These are phyloP conservation scores for Cervus canadensis DNA, from an alignment of 2,113 vertebrate genomes.

Conservation along the genomic window DNA sequence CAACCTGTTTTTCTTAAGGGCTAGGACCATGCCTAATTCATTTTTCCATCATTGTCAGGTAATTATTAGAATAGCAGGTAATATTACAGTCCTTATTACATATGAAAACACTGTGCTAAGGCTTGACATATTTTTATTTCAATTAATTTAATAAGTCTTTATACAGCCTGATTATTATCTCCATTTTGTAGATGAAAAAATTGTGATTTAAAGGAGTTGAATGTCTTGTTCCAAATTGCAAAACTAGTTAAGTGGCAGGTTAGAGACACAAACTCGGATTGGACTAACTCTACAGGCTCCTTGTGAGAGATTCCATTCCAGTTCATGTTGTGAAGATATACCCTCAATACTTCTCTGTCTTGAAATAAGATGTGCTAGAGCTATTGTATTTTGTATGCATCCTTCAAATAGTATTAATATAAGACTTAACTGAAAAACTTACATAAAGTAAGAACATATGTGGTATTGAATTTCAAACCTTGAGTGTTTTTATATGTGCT, in stretches of 20 bases:
- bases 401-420: neutral
- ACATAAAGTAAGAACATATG: neutral
- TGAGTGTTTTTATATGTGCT: neutral
- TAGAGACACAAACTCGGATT: neutral
- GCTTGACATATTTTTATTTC: neutral
- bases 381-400: neutral
- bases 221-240: neutral
- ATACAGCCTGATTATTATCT: neutral
- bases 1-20: neutral
- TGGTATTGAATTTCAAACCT: neutral
- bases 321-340: neutral
- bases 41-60: neutral
- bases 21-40: neutral
- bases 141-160: neutral
- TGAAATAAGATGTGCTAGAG: neutral
- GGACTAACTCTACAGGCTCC: neutral
- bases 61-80: neutral
- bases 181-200: neutral
- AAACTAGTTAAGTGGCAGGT: neutral
- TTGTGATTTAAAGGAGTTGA: neutral
- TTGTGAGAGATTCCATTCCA: neutral
- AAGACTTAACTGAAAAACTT: neutral
- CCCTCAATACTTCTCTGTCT: neutral
- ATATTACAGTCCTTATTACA: neutral
- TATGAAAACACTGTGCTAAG: neutral